phyloP scores from a whole-genome alignment of 2,797 vertebrate genomes.

The Bufotes viridis region DNA sequence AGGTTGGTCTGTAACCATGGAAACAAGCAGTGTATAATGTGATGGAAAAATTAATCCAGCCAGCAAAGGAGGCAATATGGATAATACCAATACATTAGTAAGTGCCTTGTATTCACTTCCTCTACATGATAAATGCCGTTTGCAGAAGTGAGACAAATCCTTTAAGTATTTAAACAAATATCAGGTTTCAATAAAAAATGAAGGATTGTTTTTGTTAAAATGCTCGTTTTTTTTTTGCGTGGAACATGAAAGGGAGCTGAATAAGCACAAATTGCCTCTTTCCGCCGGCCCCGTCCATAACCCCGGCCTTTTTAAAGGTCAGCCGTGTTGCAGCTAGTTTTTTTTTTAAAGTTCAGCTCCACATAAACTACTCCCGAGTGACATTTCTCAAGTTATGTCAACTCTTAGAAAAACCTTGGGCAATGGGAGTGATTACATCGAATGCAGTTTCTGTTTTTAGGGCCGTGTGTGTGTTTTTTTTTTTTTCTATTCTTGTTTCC shows the following conservation, averaged over 20 bases:
- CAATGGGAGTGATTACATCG: conserved; percentile 62
- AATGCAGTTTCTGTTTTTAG: conserved; percentile 67
- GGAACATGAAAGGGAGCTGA: conserved; percentile 54
- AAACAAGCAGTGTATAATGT: too few relatives aligned
- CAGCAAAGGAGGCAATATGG: too few relatives aligned
- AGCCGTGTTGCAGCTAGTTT: conserved; percentile 73
- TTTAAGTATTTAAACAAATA: neutral
- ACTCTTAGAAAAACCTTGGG: conserved; percentile 69
- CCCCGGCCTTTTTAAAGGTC: conserved; percentile 77
- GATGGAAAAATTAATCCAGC: too few relatives aligned
- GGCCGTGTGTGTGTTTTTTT: conserved; percentile 63
- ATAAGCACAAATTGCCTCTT: conserved; percentile 68
- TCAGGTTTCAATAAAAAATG: neutral
- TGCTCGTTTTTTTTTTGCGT: neutral
- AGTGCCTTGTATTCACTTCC: too few relatives aligned
- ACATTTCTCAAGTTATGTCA: conserved; percentile 78
- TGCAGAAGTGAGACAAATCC: too few relatives aligned
- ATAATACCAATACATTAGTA: too few relatives aligned
- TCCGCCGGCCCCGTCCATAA: conserved; percentile 69
- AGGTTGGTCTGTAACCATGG: too few relatives aligned
- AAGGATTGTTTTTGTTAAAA: neutral
- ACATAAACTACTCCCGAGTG: conserved; percentile 77
- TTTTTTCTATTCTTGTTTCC: neutral
- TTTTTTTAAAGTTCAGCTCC: conserved; percentile 79
- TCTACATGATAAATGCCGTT: too few relatives aligned